Percentiles rank a stretch among this genome's conserved stretches.
These are phyloP conservation scores for Smutsia gigantea DNA, from an alignment of 2,797 vertebrate genomes.

Conservation along the genomic window DNA sequence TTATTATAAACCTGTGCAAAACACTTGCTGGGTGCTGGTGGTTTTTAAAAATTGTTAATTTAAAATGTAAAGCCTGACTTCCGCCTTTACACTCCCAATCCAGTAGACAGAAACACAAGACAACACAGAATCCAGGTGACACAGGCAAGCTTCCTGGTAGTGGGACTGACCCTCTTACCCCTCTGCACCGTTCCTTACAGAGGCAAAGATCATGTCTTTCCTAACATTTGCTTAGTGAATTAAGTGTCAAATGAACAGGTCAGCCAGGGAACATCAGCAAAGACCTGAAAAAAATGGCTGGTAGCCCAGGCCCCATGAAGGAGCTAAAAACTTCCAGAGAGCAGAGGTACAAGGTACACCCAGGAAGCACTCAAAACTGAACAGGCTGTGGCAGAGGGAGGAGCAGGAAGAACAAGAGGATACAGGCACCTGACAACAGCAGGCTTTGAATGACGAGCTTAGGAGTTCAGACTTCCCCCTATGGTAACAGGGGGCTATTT, in stretches of 20 bases:
- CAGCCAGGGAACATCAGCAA: neutral
- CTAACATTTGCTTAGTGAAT: neutral
- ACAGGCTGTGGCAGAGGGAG: neutral
- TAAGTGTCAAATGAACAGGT: neutral
- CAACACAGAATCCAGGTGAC: neutral
- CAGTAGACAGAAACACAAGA: neutral
- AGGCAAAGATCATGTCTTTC: neutral
- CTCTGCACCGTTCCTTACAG: neutral
- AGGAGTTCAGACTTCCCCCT: neutral
- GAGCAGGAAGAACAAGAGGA: neutral
- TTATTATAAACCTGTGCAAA: neutral
- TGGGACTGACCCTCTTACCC: neutral
- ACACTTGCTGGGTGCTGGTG: neutral
- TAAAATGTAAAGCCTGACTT: neutral
- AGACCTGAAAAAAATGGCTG: neutral
- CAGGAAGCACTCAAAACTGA: neutral
- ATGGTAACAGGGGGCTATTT: neutral
- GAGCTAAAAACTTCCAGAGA: neutral
- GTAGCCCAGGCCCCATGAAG: neutral
- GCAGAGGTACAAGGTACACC: accelerated
- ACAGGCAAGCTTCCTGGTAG: neutral
- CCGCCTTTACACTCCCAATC: neutral
- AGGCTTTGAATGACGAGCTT: neutral
- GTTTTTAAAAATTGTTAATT: neutral
- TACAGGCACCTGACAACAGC: accelerated